Base-by-base conservation (phyloP, 2,797 vertebrate species). In the Microchirus variegatus region DNA sequence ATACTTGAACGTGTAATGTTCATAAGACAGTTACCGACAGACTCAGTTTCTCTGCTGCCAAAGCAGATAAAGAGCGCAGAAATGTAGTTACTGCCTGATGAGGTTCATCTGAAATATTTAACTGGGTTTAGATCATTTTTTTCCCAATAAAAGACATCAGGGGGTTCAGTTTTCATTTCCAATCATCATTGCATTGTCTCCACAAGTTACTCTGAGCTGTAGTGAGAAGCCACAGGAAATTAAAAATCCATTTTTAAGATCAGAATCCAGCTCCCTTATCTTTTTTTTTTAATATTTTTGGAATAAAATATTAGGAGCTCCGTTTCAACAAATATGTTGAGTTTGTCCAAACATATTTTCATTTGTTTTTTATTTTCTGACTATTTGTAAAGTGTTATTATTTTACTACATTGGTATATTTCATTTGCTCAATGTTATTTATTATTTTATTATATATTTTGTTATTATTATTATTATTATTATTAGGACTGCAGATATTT, bases 101-200 rank as follows among this genome's bases (percentile, higher is more conserved):
- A 48, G 19, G 53, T 18, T 42, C n/a, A 35, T 56, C 16, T 38
- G 16, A 19, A 47, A 48, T 47, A 58, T 15, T 58, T 18, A 46
- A 46, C 16, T 38, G 13, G n/a, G 2, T 19, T 9, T 14, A 9
- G 41, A 36, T 35, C 13, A 48, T 48, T 47, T 10, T 35, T 50
- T 16, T 40, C 47, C 35, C 9, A 15, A 15, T 14, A 53, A 47
- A 37, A 16, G 16, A 19, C 31, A 46, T 18, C 5, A 7, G 11
- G 22, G 15, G 26, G 26, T 10, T 55, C 10, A 0, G 14, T 44
- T 18, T 45, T 36, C 12, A 35, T 36, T 44, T 17, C 12, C 4
- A 17, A 9, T 36, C 10, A 45, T 35, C 10, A 5, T 16, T 8
- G 9, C 19, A 17, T 2, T 13, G 15, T 31, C 22, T 56, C 19